Evolutionary conservation across 2,113 vertebrate species (phyloP), one percentile per base, ranked within the genome.

Genomic region (Leptodactylus fuscus): DNA sequence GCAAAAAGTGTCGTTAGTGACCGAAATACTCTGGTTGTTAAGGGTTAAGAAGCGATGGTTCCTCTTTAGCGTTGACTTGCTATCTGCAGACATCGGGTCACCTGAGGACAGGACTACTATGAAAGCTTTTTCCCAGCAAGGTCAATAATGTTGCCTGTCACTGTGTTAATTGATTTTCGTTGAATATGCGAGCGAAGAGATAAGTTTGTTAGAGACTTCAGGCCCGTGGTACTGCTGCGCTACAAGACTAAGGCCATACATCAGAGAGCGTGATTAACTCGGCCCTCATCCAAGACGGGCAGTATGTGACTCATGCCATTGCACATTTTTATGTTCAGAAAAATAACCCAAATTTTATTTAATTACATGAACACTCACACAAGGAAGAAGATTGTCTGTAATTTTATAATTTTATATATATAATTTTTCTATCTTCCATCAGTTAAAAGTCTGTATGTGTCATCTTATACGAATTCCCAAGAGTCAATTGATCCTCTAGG

Each of bases 101-200:
- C 34, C 49, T 82, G 49, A 82, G 81, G 67, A 73, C 49, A 41
- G 65, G n/a, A 27, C 22, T 24, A 46, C 2, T 46, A 73, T 73
- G 29, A 69, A 69, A 36, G 65, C 65, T 11, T 41, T 44, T 55
- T 53, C 49, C 75, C 48, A 53, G 74, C 74, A 51, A 76, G n/a
- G 74, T 76, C 46, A 76, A 34, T 76, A 76, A 76, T 18, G 29
- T 44, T 73, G 70, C 69, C 32, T 73, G 69, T 13, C 70, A 44
- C 38, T 46, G n/a, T 51, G 41, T 32, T 70, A 71, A 82, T 73
- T 73, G 48, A 82, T 82, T 82, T 55, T 16, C 34, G 73, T 41
- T 73, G 48, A 53, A 55, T 38, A 70, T 82, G 67, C n/a, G 67
- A n/a, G 48, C 44, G 48, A 15, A 82, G 22, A 27, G 32, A 71